A percentile compares a stretch with the other conserved stretches of the same genome.
phyloP scores from a whole-genome alignment of 37 sponge, comb jelly and placozoan species.

The Crambe crambe region DNA sequence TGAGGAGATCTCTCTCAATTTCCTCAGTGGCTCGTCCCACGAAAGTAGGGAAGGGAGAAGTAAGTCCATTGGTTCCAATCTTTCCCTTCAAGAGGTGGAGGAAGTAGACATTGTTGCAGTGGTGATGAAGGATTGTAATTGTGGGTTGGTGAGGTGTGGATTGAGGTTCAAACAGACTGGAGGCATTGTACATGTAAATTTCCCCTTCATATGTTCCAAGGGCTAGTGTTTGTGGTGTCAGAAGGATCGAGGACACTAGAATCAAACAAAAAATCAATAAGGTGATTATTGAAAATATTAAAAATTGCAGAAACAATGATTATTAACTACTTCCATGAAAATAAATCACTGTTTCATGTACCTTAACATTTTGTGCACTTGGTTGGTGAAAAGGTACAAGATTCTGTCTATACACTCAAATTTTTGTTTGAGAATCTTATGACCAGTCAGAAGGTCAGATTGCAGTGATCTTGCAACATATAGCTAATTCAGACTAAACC shows the following conservation, averaged over 20 bases:
- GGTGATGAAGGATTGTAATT: background rate
- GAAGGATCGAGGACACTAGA: slow-evolving; percentile 23
- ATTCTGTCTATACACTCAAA: no score
- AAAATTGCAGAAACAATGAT: no score
- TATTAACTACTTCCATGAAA: no score
- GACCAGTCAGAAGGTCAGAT: no score
- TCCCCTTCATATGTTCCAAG: slow-evolving; percentile 34
- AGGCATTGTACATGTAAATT: slow-evolving; percentile 3
- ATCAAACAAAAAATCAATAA: background rate
- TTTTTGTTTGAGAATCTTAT: no score
- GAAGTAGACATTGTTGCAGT: slow-evolving; percentile 22
- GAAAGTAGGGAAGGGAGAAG: slow-evolving; percentile 50
- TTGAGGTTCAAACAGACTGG: background rate
- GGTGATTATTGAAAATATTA: no score
- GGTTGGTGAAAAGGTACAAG: no score
- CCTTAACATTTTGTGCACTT: no score
- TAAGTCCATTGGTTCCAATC: slow-evolving; percentile 27
- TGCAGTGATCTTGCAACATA: no score
- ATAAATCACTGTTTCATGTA: no score
- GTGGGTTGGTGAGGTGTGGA: background rate
- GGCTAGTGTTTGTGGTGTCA: slow-evolving; percentile 17
- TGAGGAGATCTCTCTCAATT: slow-evolving; percentile 22
- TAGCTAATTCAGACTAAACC: no score
- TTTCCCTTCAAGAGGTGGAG: slow-evolving; percentile 12
- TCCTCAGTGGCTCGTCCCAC: slow-evolving; percentile 16